Conservation (phyloP, 2,888 invertebrate genomes). For the Abrostola triplasia region DNA sequence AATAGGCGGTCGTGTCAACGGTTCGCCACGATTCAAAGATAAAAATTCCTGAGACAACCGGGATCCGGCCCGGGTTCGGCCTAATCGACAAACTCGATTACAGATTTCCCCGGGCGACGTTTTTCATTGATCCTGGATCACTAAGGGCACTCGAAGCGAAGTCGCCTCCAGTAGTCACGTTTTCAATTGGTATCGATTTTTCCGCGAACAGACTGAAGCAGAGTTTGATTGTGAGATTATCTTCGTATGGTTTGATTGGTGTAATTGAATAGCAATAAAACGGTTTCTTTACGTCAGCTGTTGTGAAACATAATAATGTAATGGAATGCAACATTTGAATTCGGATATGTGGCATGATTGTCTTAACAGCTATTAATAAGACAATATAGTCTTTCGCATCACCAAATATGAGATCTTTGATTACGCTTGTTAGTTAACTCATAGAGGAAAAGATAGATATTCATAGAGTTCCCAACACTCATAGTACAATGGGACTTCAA, state of each 20-base stretch:
- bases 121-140: constrained; percentile 70
- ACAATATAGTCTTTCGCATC: too few relatives aligned
- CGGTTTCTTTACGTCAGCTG: too few relatives aligned
- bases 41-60: constrained; percentile 63
- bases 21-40: constrained; percentile 65
- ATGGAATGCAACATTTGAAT: too few relatives aligned
- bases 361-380: too few relatives aligned
- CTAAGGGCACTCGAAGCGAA: constrained; percentile 64
- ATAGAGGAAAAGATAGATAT: too few relatives aligned
- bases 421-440: too few relatives aligned
- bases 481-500: too few relatives aligned
- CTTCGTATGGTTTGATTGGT: constrained; percentile 12
- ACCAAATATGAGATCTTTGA: too few relatives aligned
- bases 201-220: constrained; percentile 5
- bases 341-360: too few relatives aligned
- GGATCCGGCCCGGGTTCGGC: constrained; percentile 67
- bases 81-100: constrained; percentile 83
- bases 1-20: constrained; percentile 60
- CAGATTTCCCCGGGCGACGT: constrained; percentile 78
- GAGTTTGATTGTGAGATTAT: constrained; percentile 9
- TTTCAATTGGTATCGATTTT: constrained; percentile 50
- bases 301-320: too few relatives aligned
- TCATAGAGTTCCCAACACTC: too few relatives aligned
- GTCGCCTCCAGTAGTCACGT: constrained; percentile 52
- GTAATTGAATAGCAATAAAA: not conserved